These are phyloP conservation scores for Atherinosoma microstoma DNA, from an alignment of 2,797 vertebrate genomes.

Conservation along the genomic window DNA sequence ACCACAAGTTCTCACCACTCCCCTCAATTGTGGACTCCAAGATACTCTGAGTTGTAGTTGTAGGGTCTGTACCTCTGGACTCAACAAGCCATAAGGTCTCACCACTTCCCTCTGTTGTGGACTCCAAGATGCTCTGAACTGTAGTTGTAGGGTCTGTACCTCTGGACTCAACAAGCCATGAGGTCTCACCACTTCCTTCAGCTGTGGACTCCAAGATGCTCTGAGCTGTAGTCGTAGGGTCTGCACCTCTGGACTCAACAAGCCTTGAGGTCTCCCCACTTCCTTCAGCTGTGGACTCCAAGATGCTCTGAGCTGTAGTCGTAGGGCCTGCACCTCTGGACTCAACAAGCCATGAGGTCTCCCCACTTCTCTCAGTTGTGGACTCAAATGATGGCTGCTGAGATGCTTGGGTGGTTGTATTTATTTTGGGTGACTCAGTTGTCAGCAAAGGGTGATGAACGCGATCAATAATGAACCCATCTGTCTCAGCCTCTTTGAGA, in stretches of 20 bases:
- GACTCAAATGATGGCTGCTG: neutral
- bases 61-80: no score
- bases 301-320: neutral
- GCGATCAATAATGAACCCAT: constrained; percentile 66
- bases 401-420: neutral
- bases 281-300: neutral
- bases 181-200: no score
- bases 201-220: no score
- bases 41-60: neutral
- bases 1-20: no score
- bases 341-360: neutral
- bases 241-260: no score
- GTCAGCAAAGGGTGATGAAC: neutral
- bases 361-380: constrained; percentile 25
- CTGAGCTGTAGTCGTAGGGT: no score
- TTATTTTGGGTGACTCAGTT: constrained; percentile 25
- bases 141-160: no score
- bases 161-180: no score
- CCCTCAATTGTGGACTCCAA: neutral
- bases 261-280: no score
- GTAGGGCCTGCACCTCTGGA: neutral
- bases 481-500: constrained; percentile 61
- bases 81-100: neutral
- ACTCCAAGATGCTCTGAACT: no score
- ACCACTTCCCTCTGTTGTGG: neutral